Conservation (phyloP, 2,797 vertebrate genomes). For the Taenioides sp. region DNA sequence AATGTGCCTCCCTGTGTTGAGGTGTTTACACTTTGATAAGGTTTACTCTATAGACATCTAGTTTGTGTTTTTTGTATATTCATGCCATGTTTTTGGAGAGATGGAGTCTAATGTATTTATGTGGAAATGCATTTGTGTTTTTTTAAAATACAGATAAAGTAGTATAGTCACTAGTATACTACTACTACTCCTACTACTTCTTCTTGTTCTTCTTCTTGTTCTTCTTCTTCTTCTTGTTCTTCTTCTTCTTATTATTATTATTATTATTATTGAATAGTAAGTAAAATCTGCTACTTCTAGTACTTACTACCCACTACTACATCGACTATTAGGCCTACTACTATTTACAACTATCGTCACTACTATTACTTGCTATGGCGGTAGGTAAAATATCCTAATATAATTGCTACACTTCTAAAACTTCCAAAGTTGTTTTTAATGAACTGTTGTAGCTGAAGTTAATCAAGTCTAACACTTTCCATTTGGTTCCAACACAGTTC, state of each 20-base stretch:
- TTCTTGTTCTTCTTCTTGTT: neutral
- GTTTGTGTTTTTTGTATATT: neutral
- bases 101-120: neutral
- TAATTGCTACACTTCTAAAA: no score
- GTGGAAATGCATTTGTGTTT: neutral
- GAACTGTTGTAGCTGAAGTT: no score
- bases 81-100: neutral
- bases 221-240: no score
- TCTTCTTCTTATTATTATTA: no score
- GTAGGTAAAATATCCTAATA: no score
- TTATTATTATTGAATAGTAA: no score
- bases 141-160: neutral
- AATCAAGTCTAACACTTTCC: no score
- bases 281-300: no score
- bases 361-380: neutral
- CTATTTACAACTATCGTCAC: neutral
- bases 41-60: neutral
- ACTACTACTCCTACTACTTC: neutral
- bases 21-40: neutral
- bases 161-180: neutral
- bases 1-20: neutral
- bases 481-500: no score
- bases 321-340: neutral
- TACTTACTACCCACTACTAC: no score
- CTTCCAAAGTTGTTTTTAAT: no score